Base-by-base conservation (phyloP, 2,888 invertebrate genomes). In the Agrypnus murinus region DNA sequence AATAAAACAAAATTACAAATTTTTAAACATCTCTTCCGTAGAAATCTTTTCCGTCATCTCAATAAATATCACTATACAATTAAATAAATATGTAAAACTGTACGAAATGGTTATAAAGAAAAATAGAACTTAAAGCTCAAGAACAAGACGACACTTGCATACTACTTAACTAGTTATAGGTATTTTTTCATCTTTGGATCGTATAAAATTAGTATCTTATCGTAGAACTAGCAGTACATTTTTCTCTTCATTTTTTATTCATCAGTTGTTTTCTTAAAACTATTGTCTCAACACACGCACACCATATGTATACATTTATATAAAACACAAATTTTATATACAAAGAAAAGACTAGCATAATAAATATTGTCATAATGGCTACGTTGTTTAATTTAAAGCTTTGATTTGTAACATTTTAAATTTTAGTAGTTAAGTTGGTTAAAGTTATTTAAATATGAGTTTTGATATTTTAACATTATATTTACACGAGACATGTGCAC, bases 181-280 rank as follows among this genome's bases (percentile, higher is more conserved):
- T 79, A 77, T 79, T 79, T 25, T 25, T 25, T 74, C 81, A 83
- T 84, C 84, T 84, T 85, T 84, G 85, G 85, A 83, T 84, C 83
- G 84, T 84, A 85, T 82, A 84, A 85, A 85, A 85, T 81, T 79
- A 81, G 81, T 80, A 78, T 80, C 78, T 79, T 79, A 81, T 74
- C 73, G 72, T 77, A 77, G 74, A 74, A 75, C 77, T 80, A 81
- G 76, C 76, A 78, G 74, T 78, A 79, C 74, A 74, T 64, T 69
- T 75, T 75, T 74, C n/a, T 25, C 25, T 25, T 25, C 5, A 3
- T 25, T 25, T 3, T 25, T 25, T 25, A 2, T 25, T 25, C 25
- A 25, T 68, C 67, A 74, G 74, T 77, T 76, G 70, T 68, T 69
- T n/a, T 73, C 73, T 69, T 58, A 67, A 64, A 69, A 71, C 74